These are phyloP conservation scores for Cantharis flavilabris DNA, from an alignment of 2,888 invertebrate species.

Conservation along the genomic window DNA sequence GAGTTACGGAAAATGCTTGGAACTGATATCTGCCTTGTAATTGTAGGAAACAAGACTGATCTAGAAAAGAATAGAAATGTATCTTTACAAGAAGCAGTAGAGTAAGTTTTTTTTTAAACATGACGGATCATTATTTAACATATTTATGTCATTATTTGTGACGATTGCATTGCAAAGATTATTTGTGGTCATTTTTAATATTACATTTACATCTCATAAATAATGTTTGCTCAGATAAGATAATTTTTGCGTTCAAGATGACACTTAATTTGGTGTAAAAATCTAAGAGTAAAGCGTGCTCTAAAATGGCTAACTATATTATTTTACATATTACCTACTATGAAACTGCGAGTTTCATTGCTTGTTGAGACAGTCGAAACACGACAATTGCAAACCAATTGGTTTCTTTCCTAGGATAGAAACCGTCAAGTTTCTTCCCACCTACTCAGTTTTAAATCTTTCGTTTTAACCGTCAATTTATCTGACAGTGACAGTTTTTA, in stretches of 20 bases:
- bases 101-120: slow-evolving; percentile 60
- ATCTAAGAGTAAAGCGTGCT: too few relatives aligned
- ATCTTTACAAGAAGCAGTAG: slow-evolving; percentile 81
- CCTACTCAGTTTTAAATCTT: too few relatives aligned
- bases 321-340: too few relatives aligned
- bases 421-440: too few relatives aligned
- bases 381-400: too few relatives aligned
- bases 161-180: neutral
- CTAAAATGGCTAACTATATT: too few relatives aligned
- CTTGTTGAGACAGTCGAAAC: too few relatives aligned
- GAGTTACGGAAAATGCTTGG: slow-evolving; percentile 96
- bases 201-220: neutral
- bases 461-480: too few relatives aligned
- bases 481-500: too few relatives aligned
- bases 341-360: too few relatives aligned
- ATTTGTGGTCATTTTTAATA: neutral
- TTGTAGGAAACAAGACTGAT: slow-evolving; percentile 97
- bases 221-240: neutral
- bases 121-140: neutral
- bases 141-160: neutral
- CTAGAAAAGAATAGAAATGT: slow-evolving; percentile 90
- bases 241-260: neutral
- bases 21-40: slow-evolving; percentile 85
- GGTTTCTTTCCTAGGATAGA: too few relatives aligned
- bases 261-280: too few relatives aligned